phyloP scores from a whole-genome alignment of 2,797 vertebrate species.

The Esox lucius region DNA sequence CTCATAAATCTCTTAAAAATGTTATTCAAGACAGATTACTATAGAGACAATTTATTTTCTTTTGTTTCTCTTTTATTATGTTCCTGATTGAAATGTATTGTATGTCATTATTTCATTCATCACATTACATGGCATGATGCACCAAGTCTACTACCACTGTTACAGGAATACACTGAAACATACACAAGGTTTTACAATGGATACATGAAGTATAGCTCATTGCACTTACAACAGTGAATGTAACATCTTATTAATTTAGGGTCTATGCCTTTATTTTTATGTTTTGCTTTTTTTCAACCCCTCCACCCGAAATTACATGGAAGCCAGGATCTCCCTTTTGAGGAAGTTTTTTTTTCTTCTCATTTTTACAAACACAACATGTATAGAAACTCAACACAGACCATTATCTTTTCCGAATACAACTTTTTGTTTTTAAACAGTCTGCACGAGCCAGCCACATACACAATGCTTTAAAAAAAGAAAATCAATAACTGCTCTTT shows the following conservation, averaged over 20 bases:
- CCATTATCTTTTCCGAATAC: constrained; percentile 72
- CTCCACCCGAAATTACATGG: constrained; percentile 63
- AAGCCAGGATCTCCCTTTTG: constrained; percentile 68
- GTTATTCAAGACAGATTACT: not conserved
- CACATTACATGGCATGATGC: constrained; percentile 96
- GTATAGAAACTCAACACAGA: constrained; percentile 78
- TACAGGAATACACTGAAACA: constrained; percentile 94
- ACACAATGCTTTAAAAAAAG: constrained; percentile 65
- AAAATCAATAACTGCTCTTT: constrained; percentile 54
- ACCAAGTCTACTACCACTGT: constrained; percentile 93
- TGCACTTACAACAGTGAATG: constrained; percentile 92
- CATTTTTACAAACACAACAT: constrained; percentile 79
- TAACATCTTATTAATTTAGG: constrained; percentile 71
- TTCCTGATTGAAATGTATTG: constrained; percentile 93
- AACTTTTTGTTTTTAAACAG: constrained; percentile 64
- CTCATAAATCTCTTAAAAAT: not conserved
- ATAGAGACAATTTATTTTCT: constrained; percentile 59
- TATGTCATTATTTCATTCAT: constrained; percentile 90
- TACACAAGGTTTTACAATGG: constrained; percentile 93
- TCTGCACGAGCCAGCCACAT: constrained; percentile 78
- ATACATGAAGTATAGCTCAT: constrained; percentile 89
- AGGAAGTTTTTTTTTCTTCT: constrained; percentile 59
- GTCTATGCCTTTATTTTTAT: constrained; percentile 66
- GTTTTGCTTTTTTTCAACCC: constrained; percentile 47
- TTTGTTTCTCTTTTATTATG: constrained; percentile 78